Conservation (phyloP, 2,797 vertebrate genomes). For the Prionace glauca region DNA sequence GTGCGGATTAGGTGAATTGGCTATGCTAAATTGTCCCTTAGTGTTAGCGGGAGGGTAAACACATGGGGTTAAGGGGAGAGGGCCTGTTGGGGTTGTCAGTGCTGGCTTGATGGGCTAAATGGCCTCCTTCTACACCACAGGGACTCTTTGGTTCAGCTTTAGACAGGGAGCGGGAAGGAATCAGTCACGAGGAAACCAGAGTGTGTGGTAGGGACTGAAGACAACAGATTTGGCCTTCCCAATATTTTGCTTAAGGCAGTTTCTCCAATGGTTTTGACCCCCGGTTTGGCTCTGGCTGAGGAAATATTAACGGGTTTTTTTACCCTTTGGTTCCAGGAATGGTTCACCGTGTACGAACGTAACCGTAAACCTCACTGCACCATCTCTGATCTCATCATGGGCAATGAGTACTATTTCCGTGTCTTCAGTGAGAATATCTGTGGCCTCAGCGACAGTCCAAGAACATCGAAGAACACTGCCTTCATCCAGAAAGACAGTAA, state of each 20-base stretch:
- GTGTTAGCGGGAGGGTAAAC: too few relatives aligned
- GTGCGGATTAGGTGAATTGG: too few relatives aligned
- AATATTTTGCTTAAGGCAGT: neutral
- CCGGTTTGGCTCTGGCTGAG: neutral
- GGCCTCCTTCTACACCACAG: too few relatives aligned
- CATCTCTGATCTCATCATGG: slow-evolving; percentile 80
- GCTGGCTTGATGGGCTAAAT: too few relatives aligned
- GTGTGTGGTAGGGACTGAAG: neutral
- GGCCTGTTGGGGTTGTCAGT: too few relatives aligned
- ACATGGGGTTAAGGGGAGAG: too few relatives aligned
- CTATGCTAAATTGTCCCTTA: too few relatives aligned
- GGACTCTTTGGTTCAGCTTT: neutral
- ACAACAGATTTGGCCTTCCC: neutral
- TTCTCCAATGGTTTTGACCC: neutral
- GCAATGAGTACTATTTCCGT: slow-evolving; percentile 79
- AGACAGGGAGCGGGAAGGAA: neutral
- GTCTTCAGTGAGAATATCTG: slow-evolving; percentile 79
- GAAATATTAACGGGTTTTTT: neutral
- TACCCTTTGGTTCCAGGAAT: slow-evolving; percentile 60
- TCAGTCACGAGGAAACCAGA: neutral
- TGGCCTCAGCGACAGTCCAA: slow-evolving; percentile 68
- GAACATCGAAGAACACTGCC: slow-evolving; percentile 76
- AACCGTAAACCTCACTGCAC: slow-evolving; percentile 74
- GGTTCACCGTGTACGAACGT: slow-evolving; percentile 82
- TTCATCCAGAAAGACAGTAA: slow-evolving; percentile 72